Evolutionary conservation across 2,113 vertebrate genomes (phyloP).

Genomic region (Upupa epops): DNA sequence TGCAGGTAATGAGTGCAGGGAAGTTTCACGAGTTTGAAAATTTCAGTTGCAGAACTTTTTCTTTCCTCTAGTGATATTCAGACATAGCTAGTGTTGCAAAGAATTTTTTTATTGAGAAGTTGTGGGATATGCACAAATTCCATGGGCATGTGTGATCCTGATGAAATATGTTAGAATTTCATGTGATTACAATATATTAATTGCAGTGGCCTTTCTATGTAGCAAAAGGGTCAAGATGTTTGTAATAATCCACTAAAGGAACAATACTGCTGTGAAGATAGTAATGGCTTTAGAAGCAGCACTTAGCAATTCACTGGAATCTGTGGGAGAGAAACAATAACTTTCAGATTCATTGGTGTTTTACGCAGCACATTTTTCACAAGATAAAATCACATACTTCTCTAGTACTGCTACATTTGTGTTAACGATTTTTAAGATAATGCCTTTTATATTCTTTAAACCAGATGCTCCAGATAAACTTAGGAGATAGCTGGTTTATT

Average conservation of each 20-base stretch:
- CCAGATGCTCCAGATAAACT: neutral
- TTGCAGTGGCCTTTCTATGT: neutral
- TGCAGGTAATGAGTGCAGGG: neutral
- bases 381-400: neutral
- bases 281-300: neutral
- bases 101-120: neutral
- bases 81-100: neutral
- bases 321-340: neutral
- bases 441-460: neutral
- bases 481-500: neutral
- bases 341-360: neutral
- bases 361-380: neutral
- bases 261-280: neutral
- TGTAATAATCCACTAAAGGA: neutral
- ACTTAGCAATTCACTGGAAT: neutral
- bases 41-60: neutral
- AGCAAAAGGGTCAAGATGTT: neutral
- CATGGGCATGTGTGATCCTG: neutral
- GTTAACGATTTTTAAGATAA: neutral
- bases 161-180: neutral
- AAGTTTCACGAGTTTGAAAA: neutral
- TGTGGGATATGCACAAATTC: neutral
- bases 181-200: neutral
- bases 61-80: accelerated
- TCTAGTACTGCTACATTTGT: neutral